A percentile compares a stretch with the other conserved stretches of the same genome.
Conservation (phyloP, 2,113 vertebrate genomes). For the Tonatia bakeri region DNA sequence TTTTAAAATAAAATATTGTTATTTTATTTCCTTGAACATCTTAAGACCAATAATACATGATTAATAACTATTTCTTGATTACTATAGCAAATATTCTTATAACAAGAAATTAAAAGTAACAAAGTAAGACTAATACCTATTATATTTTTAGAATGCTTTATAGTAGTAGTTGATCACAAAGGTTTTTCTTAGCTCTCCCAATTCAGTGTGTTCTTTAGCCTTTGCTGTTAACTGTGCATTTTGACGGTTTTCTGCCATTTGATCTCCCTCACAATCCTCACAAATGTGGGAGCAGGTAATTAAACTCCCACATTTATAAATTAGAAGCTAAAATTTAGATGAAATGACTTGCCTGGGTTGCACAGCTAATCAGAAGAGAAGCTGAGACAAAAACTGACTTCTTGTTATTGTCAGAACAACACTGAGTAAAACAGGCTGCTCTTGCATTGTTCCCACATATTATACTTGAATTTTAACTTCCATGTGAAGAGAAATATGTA, state of each 20-base stretch:
- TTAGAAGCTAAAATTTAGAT: constrained; percentile 10
- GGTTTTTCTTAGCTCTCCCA: background rate
- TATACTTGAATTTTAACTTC: constrained; percentile 16
- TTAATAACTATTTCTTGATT: background rate
- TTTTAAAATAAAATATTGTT: background rate
- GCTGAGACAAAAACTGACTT: background rate
- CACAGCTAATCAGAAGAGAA: background rate
- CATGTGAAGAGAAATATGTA: background rate
- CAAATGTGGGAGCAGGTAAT: no score
- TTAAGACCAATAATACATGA: background rate
- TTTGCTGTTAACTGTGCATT: background rate
- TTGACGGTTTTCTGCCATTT: background rate
- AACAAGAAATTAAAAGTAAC: background rate
- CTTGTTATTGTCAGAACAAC: background rate
- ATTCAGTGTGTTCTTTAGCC: background rate
- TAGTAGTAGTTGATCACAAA: background rate
- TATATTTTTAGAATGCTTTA: background rate
- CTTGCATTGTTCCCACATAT: background rate
- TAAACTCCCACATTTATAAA: background rate
- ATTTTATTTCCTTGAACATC: background rate
- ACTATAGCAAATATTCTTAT: background rate
- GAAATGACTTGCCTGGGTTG: background rate
- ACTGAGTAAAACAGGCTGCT: background rate
- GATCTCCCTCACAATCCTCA: background rate
- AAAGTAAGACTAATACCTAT: background rate